A percentile compares a stretch with the other conserved stretches of the same genome.
Conservation (phyloP, 2,797 vertebrate species). For the Gymnocypris eckloni region DNA sequence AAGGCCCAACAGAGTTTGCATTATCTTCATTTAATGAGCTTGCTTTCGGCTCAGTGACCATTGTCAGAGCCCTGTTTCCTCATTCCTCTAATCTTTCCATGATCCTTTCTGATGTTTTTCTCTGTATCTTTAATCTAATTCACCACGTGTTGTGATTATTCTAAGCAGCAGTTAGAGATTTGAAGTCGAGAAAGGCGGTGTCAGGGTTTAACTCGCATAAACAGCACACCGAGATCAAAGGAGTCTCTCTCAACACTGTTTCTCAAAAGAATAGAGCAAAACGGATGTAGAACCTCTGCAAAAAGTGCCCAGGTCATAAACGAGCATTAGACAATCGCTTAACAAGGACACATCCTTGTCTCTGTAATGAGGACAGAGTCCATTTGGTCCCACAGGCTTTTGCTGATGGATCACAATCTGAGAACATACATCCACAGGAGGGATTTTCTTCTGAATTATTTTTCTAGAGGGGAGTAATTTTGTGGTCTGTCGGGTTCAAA, state of each 20-base stretch:
- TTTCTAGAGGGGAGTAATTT: neutral
- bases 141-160: constrained; percentile 36
- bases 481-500: constrained; percentile 20
- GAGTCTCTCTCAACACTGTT: constrained; percentile 15
- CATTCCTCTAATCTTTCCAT: constrained; percentile 32
- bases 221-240: constrained; percentile 41
- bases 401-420: neutral
- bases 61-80: constrained; percentile 27
- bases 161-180: constrained; percentile 43
- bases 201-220: constrained; percentile 43
- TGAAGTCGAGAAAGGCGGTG: constrained; percentile 42
- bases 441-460: constrained; percentile 3
- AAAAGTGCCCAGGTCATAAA: constrained; percentile 1
- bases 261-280: constrained; percentile 17
- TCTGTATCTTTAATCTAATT: constrained; percentile 30
- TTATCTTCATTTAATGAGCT: constrained; percentile 13
- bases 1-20: constrained; percentile 3
- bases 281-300: constrained; percentile 21
- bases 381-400: neutral
- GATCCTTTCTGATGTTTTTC: constrained; percentile 44
- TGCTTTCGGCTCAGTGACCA: neutral
- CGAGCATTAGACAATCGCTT: constrained; percentile 1
- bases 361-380: neutral
- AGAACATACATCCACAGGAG: neutral
- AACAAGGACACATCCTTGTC: constrained; percentile 14